Evolutionary conservation across 2,797 vertebrate species (phyloP), one percentile per base, ranked within the genome.

Genomic region (Falco biarmicus): DNA sequence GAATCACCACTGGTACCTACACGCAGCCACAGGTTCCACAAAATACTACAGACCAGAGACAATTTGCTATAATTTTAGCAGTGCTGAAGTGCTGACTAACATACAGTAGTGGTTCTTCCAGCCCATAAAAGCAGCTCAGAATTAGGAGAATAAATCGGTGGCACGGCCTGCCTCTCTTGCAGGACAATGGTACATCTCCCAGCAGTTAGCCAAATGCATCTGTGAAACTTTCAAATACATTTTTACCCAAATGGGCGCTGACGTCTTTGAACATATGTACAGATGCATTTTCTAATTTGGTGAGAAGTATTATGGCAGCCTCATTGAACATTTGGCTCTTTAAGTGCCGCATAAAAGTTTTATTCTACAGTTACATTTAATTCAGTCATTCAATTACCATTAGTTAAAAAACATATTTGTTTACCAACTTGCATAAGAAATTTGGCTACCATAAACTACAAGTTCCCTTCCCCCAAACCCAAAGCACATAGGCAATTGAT

Each of bases 301-400:
- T 73, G 64, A 80, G 64, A 89, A 84, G 74, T 48, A 76, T 68
- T 66, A 73, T 16, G 25, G 74, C 45, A 80, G 74, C 45, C 51
- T 75, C 51, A 51, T 28, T 37, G 77, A 91, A 74, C 76, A 75
- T 61, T 70, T 78, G 71, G 66, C 24, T 76, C 59, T 75, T 66
- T 89, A 73, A 77, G 34, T 54, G 54, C 45, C 45, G 45, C 50
- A 59, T 76, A 68, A 92, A 95, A 80, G 43, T 80, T 83, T 80
- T 71, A 87, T 71, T 87, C 74, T 76, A 66, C 20, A 84, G 74
- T 60, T 76, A 80, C 48, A 34, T 60, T 89, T 92, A 84, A 91
- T 79, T 63, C 63, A 63, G 39, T 79, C 54, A 56, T 77, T 77
- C 51, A 61, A 61, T 70, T 90, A 78, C 25, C 31, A 34, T 74